A percentile compares a stretch with the other conserved stretches of the same genome.
These are phyloP conservation scores for Crenuchus spilurus DNA, from an alignment of 2,797 vertebrate species.

Conservation along the genomic window DNA sequence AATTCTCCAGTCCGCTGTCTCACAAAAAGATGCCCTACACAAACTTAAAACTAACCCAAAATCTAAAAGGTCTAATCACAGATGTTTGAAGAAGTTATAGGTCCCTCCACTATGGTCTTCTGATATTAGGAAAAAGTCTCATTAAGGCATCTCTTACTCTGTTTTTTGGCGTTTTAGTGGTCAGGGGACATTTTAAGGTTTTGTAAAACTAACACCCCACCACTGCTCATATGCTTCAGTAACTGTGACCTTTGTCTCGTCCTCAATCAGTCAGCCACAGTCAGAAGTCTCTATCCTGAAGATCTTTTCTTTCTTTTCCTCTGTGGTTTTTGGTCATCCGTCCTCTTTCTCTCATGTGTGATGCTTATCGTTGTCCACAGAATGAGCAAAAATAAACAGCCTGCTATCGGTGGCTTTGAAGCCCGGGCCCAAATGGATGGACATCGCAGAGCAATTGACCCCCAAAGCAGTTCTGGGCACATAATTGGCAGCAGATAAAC, in stretches of 20 bases:
- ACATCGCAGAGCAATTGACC: constrained; percentile 53
- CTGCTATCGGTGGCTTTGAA: constrained; percentile 47
- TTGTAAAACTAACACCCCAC: too few relatives aligned
- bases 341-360: constrained; percentile 16
- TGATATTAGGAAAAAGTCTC: too few relatives aligned
- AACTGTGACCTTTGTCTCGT: not conserved
- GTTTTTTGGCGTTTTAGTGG: too few relatives aligned
- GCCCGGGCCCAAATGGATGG: constrained; percentile 44
- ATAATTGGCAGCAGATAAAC: constrained; percentile 51
- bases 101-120: too few relatives aligned
- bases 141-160: too few relatives aligned
- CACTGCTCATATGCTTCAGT: not conserved
- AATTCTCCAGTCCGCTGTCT: too few relatives aligned
- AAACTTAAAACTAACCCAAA: too few relatives aligned
- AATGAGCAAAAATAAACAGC: constrained; percentile 55
- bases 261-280: not conserved
- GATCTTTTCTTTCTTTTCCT: constrained; percentile 15
- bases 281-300: not conserved
- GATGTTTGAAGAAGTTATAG: too few relatives aligned
- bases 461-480: constrained; percentile 43
- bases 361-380: constrained; percentile 44
- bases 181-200: too few relatives aligned
- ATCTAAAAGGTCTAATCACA: too few relatives aligned
- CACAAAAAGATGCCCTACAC: too few relatives aligned
- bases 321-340: constrained; percentile 18